A percentile compares a stretch with the other conserved stretches of the same genome.
These are phyloP conservation scores for Aramus guarauna DNA, from an alignment of 2,113 vertebrate genomes.

Conservation along the genomic window DNA sequence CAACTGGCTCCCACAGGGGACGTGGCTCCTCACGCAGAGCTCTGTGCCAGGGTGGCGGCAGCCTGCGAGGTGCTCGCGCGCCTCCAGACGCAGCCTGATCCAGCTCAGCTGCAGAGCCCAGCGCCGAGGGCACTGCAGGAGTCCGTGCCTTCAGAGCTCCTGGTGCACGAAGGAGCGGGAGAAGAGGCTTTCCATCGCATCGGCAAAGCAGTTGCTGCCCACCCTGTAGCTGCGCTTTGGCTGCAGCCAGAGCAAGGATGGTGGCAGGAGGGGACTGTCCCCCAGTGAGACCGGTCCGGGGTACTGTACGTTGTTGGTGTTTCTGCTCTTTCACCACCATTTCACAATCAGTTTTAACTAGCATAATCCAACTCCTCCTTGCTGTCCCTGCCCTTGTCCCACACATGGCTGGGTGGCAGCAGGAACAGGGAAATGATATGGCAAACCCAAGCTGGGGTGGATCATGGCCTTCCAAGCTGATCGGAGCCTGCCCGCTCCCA, in stretches of 20 bases:
- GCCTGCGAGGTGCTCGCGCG: rapidly evolving
- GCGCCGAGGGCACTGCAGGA: neutral
- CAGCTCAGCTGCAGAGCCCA: neutral
- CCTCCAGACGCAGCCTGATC: neutral
- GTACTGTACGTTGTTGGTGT: neutral
- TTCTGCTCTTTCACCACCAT: neutral
- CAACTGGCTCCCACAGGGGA: neutral
- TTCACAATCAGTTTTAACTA: neutral
- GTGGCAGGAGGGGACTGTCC: neutral
- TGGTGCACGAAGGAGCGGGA: neutral
- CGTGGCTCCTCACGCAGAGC: neutral
- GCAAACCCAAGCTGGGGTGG: neutral
- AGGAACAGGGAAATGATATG: neutral
- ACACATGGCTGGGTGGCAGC: neutral
- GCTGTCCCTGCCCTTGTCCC: neutral
- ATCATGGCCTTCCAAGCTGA: neutral
- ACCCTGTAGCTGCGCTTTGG: no score
- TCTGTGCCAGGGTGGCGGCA: neutral
- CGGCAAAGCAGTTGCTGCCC: neutral
- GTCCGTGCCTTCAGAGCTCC: neutral
- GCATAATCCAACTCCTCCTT: neutral
- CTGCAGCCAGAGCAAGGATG: neutral
- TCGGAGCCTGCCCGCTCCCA: neutral
- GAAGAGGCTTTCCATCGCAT: neutral
- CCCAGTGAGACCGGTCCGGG: neutral